Evolutionary conservation across 2,797 vertebrate species (phyloP), one percentile per base, ranked within the genome.

Genomic region (Pseudomugil gertrudae): DNA sequence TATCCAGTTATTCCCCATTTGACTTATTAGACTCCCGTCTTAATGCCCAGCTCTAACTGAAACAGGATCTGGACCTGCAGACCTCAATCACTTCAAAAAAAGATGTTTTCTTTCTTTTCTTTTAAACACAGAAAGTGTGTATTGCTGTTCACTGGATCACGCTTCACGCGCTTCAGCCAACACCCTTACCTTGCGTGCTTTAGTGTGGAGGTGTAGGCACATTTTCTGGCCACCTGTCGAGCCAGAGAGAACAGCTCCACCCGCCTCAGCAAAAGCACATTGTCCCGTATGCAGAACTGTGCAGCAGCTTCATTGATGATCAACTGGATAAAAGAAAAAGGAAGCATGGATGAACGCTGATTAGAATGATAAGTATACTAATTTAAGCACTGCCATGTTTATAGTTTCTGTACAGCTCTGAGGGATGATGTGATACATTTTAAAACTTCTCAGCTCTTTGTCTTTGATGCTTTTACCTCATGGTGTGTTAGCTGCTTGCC

Each of bases 261-360:
- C 8, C 97, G 94, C 77, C 96, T 93, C 78, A 98, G 90, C 79
- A 99, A 87, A 72, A 98, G 94, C 0, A 96, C 96, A 70, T 97
- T 96, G 91, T 99, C 97, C 10, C 96, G 94, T 82, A 97, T 95
- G 83, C 97, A 99, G 91, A 99, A 98, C 91, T 97, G 98, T 29
- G 97, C 96, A 0, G 97, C 96, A 0, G 97, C 97, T 86, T 99
- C 98, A 3, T 98, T 99, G 92, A 98, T 98, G 89, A 97, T 98
- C 85, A 99, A 83, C 98, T 99, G 92, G 55, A 65, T 69, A 81
- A 55, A 71, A 81, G 47, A 72, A 79, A 32, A 81, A 56, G 85
- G 56, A 74, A 64, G 51, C 40, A 84, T 2, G 24, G 35, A 52
- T 14, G 21, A 38, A 26, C 57, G 55, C 40, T 63, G 29, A 60